These are phyloP conservation scores for Callorhinus ursinus DNA, from an alignment of 2,113 vertebrate species.

Conservation along the genomic window DNA sequence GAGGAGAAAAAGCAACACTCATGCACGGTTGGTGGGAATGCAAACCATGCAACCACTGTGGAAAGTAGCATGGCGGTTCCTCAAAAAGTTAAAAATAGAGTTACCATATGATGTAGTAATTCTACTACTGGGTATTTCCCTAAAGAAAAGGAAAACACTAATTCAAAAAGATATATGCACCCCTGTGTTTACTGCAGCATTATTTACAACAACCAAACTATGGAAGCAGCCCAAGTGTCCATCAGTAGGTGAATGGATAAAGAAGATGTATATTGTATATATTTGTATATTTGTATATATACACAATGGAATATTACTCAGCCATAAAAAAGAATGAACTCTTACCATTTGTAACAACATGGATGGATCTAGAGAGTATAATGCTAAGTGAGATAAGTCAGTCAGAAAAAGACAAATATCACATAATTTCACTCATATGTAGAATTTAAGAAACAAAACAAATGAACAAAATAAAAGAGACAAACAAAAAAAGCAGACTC, in stretches of 20 bases:
- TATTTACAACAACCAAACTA: not conserved
- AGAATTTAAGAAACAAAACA: not conserved
- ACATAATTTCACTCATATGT: not conserved
- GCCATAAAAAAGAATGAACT: not conserved
- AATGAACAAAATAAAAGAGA: not conserved
- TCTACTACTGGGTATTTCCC: not conserved
- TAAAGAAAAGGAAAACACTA: not conserved
- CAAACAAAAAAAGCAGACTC: not conserved
- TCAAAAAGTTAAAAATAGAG: not conserved
- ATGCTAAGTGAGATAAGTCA: not conserved
- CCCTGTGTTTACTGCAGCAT: not conserved
- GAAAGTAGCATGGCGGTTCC: not conserved
- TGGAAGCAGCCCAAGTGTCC: not conserved
- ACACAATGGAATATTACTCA: not conserved
- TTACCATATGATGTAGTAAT: not conserved
- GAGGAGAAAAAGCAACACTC: not conserved
- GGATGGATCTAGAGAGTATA: not conserved
- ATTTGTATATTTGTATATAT: not conserved
- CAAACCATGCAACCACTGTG: not conserved
- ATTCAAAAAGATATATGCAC: not conserved
- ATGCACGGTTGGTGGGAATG: not conserved
- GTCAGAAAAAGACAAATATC: not conserved
- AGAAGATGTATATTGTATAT: not conserved
- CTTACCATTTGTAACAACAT: not conserved
- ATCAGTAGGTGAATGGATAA: not conserved